These are phyloP conservation scores for Diogma glabrata DNA, from an alignment of 2,888 invertebrate genomes.

Conservation along the genomic window DNA sequence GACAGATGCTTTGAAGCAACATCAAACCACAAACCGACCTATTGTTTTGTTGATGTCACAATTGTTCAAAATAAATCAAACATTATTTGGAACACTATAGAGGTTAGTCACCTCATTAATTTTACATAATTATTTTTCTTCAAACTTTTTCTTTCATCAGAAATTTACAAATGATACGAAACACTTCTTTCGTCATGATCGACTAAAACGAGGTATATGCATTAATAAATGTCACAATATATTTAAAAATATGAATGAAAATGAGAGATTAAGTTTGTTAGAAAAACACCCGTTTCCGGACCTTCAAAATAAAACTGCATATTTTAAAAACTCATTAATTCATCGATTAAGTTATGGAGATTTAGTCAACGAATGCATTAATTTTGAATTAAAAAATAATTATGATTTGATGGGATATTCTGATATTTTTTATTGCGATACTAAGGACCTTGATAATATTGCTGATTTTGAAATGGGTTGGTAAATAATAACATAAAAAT, in stretches of 20 bases:
- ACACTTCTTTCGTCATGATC: slow-evolving; percentile 14
- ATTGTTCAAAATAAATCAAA: slow-evolving; percentile 1
- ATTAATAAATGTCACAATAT: slow-evolving; percentile 10
- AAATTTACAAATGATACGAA: slow-evolving; percentile 12
- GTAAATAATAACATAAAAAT: no score
- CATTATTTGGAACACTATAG: slow-evolving; percentile 7
- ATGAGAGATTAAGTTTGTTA: no score
- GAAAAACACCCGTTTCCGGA: neutral
- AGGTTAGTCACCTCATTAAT: no score
- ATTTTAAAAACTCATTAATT: no score
- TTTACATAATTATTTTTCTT: no score
- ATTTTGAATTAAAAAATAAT: slow-evolving; percentile 14
- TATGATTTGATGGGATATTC: slow-evolving; percentile 15
- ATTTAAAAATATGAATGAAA: neutral
- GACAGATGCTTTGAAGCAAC: slow-evolving; percentile 30
- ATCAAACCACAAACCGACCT: slow-evolving; percentile 25
- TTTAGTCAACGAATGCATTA: slow-evolving; percentile 13
- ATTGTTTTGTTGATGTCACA: slow-evolving; percentile 7
- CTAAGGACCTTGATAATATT: no score
- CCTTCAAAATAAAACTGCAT: neutral
- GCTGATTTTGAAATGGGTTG: no score
- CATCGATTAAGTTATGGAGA: neutral
- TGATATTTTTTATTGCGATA: slow-evolving; percentile 15
- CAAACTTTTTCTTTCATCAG: no score
- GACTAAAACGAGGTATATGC: slow-evolving; percentile 15